Evolutionary conservation across 2,888 invertebrate species (phyloP), one percentile per base, ranked within the genome.

Genomic region (Drosophila eohydei): DNA sequence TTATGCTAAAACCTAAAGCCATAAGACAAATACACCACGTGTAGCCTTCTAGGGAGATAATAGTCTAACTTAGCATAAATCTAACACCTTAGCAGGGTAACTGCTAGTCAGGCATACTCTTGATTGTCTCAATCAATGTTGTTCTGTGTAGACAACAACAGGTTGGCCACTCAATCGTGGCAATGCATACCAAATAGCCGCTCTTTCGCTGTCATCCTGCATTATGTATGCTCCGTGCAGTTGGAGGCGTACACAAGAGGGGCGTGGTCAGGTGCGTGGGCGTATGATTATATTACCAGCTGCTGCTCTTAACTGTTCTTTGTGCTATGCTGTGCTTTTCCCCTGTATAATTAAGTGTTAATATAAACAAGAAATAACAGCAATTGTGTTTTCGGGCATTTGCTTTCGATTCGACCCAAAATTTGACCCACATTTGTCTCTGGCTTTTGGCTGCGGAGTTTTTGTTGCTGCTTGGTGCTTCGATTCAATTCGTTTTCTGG

Each of bases 321-420:
- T 60, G n/a, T 56, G 30, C 32, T 32, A 32, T 28, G 56, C 44
- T 46, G 40, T 56, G 16, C 28, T 44, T 41, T 41, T 50, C 40
- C 48, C 14, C 41, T 32, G 43, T 68, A 68, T 60, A 60, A 68
- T 70, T 68, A 68, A 61, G 69, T 60, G 59, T 38, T 61, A 74
- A 81, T 67, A 54, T 73, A 73, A 61, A 82, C 78, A 82, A 77
- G 60, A 62, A 74, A 74, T 71, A 74, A 72, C 71, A 69, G 71
- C 74, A 80, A 78, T 68, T 52, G 71, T 41, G 36, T 44, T 52
- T 26, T 52, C 32, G 36, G 43, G 41, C 52, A 65, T 69, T 72
- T 60, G 32, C 69, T 64, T 52, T 68, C 57, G 75, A 65, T 78
- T 77, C 64, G 70, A 80, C 71, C 54, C 40, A 40, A 54, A 48